phyloP scores from a whole-genome alignment of 2,888 invertebrate species.

The Petrophora chlorosata region DNA sequence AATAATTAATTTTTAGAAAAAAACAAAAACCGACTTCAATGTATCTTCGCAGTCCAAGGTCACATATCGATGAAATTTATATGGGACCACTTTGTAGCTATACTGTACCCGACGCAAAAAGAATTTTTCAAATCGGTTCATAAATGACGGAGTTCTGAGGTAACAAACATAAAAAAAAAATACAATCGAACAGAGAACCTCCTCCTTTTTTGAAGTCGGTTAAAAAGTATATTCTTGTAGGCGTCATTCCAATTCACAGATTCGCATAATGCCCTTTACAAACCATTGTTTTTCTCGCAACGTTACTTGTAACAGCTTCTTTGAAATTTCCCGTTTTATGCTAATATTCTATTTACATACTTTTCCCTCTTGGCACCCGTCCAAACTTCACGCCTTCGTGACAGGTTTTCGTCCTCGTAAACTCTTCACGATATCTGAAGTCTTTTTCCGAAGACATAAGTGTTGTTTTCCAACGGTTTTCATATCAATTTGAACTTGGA shows the following conservation, averaged over 20 bases:
- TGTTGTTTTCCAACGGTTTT: conserved; percentile 6
- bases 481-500: conserved; percentile 1
- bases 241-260: neutral
- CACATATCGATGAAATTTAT: too few species aligned
- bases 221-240: too few species aligned
- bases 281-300: conserved; percentile 10
- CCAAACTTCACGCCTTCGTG: conserved; percentile 13
- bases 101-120: too few species aligned
- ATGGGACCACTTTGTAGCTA: too few species aligned
- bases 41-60: too few species aligned
- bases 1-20: too few species aligned
- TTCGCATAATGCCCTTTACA: neutral
- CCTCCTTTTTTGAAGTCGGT: too few species aligned
- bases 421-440: neutral
- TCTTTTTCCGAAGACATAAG: neutral
- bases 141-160: too few species aligned
- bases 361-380: conserved; percentile 11
- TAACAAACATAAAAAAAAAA: too few species aligned
- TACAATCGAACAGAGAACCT: too few species aligned
- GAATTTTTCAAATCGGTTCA: too few species aligned
- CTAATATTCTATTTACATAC: conserved; percentile 14
- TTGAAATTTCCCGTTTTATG: conserved; percentile 7
- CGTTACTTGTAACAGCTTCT: conserved; percentile 4
- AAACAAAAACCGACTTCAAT: too few species aligned
- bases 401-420: conserved; percentile 3